Evolutionary conservation across 1,140 invertebrate genomes (phyloP).

Genomic region (Cydia pomonella): DNA sequence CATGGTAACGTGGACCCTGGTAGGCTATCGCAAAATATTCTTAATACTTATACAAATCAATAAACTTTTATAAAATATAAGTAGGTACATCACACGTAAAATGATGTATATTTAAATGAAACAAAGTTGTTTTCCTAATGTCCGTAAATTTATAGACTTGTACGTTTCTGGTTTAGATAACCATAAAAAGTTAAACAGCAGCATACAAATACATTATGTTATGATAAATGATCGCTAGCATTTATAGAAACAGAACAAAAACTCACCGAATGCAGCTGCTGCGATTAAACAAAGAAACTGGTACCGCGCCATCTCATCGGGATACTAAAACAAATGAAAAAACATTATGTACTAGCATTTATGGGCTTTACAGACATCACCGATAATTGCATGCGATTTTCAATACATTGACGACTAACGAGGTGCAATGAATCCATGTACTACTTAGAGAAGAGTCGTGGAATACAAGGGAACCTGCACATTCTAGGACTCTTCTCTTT

Average conservation of each 20-base stretch:
- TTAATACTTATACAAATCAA: no score
- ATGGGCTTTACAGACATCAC: background rate
- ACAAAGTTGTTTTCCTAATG: background rate
- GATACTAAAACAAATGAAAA: constrained; percentile 30
- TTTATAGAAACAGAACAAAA: constrained; percentile 22
- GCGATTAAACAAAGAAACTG: constrained; percentile 51
- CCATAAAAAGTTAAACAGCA: background rate
- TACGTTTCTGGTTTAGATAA: background rate
- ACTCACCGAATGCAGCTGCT: constrained; percentile 53
- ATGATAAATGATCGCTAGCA: background rate
- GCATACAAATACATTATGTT: background rate
- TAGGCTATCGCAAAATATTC: no score
- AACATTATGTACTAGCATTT: background rate
- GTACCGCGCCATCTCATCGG: constrained; percentile 51
- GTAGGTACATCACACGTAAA: no score
- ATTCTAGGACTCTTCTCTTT: no score
- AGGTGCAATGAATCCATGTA: no score
- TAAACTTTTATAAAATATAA: no score
- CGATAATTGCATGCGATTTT: background rate
- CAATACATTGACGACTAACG: background rate
- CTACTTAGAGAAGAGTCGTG: no score
- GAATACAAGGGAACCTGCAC: no score
- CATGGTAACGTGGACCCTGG: no score
- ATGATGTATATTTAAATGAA: background rate
- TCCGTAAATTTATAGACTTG: background rate